phyloP scores from a whole-genome alignment of 2,888 invertebrate species.

The Euproctis similis region DNA sequence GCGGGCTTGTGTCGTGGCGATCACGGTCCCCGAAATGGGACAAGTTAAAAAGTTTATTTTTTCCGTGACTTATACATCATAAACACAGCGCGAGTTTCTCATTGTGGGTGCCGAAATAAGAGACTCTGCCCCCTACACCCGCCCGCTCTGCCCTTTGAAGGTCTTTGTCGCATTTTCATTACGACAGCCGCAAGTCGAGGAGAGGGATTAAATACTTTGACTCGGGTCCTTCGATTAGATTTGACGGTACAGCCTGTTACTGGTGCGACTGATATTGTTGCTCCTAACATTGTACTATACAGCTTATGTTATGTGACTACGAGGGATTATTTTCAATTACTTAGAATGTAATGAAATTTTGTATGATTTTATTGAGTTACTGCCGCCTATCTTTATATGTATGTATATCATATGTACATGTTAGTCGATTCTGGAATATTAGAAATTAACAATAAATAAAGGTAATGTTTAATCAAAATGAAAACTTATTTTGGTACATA shows the following conservation, averaged over 20 bases:
- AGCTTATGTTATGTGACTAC: conserved; percentile 1
- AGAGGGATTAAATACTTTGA: conserved; percentile 35
- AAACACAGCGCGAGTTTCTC: conserved; percentile 14
- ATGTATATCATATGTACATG: too few species aligned
- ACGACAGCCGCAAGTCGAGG: conserved; percentile 20
- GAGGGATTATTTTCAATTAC: conserved; percentile 4
- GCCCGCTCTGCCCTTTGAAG: conserved; percentile 3
- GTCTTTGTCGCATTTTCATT: conserved; percentile 34
- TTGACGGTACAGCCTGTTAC: conserved; percentile 8
- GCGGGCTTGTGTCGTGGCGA: not conserved
- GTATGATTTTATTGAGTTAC: too few species aligned
- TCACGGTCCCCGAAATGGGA: conserved; percentile 4
- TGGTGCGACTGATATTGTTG: conserved; percentile 5
- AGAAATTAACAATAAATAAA: too few species aligned
- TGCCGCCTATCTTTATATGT: too few species aligned
- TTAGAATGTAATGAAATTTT: too few species aligned
- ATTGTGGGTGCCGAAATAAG: conserved; percentile 20
- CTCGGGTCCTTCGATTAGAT: conserved; percentile 17
- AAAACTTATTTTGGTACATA: too few species aligned
- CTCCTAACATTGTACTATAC: conserved; percentile 5
- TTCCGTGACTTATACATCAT: conserved; percentile 15
- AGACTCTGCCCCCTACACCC: conserved; percentile 4
- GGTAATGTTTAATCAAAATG: too few species aligned
- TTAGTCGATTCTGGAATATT: too few species aligned
- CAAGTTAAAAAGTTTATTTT: conserved; percentile 19